phyloP scores from a whole-genome alignment of 2,888 invertebrate species.

The Hesperia comma region DNA sequence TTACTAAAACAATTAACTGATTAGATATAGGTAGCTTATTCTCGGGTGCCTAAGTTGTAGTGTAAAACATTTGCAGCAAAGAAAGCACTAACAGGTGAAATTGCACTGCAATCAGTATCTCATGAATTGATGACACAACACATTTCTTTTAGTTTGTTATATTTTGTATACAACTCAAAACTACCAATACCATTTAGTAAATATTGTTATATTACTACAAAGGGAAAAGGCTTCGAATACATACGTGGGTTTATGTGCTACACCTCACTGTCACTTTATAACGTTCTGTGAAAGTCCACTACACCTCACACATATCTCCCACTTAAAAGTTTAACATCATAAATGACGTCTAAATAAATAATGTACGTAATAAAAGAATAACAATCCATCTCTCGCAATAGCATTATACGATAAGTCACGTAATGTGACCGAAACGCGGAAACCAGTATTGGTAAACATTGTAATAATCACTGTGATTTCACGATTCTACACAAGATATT shows the following conservation, averaged over 20 bases:
- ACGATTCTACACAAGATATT: conserved; percentile 14
- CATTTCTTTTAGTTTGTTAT: background rate
- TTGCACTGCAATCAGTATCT: too few species aligned
- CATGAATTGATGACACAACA: background rate
- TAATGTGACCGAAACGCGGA: conserved; percentile 25
- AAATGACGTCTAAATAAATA: conserved; percentile 29
- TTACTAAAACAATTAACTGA: too few species aligned
- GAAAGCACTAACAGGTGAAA: too few species aligned
- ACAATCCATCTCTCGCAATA: conserved; percentile 22
- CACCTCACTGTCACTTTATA: conserved; percentile 7
- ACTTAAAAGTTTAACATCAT: conserved; percentile 34
- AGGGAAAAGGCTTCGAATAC: conserved; percentile 20
- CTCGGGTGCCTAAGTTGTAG: too few species aligned
- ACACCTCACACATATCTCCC: conserved; percentile 21
- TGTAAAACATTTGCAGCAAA: too few species aligned
- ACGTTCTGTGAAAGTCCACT: conserved; percentile 18
- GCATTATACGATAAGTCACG: conserved; percentile 31
- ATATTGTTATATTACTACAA: background rate
- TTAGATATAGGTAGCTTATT: too few species aligned
- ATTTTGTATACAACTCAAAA: too few species aligned
- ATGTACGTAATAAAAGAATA: conserved; percentile 30
- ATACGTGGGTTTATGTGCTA: conserved; percentile 22
- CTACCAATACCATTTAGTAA: too few species aligned
- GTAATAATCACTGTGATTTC: conserved; percentile 20
- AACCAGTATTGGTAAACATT: conserved; percentile 29